Conservation (phyloP, 1,140 invertebrate genomes). For the Saccostrea echinata region DNA sequence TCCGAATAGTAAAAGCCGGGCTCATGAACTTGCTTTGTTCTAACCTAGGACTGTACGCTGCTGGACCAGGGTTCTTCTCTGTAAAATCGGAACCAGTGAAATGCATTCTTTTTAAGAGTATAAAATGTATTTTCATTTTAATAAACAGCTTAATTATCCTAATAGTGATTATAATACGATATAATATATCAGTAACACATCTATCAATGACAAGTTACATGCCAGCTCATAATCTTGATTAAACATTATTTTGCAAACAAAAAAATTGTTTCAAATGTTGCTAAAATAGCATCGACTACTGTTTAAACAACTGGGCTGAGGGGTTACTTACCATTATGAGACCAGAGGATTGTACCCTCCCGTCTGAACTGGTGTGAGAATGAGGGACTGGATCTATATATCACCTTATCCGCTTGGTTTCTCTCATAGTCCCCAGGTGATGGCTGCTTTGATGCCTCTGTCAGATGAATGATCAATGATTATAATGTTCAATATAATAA, state of each 20-base stretch:
- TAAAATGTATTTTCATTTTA: no score
- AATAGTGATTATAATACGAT: no score
- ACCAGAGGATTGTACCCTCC: slow-evolving; percentile 71
- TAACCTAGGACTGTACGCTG: slow-evolving; percentile 64
- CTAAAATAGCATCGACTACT: no score
- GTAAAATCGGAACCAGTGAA: slow-evolving; percentile 46
- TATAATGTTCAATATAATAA: no score
- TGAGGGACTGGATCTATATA: slow-evolving; percentile 60
- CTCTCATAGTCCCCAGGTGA: slow-evolving; percentile 70
- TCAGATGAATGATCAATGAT: background rate
- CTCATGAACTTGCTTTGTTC: slow-evolving; percentile 48
- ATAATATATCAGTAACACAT: no score
- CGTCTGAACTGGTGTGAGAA: slow-evolving; percentile 70
- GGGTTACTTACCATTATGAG: slow-evolving; percentile 58
- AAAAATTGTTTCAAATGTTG: no score
- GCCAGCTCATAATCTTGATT: no score
- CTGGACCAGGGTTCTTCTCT: slow-evolving; percentile 72
- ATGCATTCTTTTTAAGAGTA: no score
- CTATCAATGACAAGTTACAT: no score
- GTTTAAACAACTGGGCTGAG: background rate
- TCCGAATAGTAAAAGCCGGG: slow-evolving; percentile 70
- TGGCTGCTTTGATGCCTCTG: slow-evolving; percentile 66
- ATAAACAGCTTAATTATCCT: no score
- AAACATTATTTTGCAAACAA: no score
- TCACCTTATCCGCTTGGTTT: slow-evolving; percentile 65